A percentile compares a stretch with the other conserved stretches of the same genome.
These are phyloP conservation scores for Mionectes olivaceus DNA, from an alignment of 2,797 vertebrate genomes.

Conservation along the genomic window DNA sequence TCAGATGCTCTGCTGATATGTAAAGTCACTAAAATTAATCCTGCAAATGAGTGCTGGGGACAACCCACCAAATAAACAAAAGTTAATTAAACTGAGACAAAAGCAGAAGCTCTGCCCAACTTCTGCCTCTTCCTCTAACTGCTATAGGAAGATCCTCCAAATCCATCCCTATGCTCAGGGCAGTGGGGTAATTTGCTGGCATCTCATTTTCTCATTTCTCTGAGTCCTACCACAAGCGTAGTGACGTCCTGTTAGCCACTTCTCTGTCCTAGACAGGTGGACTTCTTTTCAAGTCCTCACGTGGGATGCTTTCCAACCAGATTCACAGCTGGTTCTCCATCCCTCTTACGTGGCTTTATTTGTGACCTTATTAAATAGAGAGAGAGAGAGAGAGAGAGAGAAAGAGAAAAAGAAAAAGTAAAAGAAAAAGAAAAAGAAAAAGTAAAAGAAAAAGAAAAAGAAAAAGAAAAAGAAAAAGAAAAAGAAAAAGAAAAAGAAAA, in stretches of 20 bases:
- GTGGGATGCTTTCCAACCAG: neutral
- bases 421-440: too few relatives aligned
- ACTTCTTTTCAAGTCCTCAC: neutral
- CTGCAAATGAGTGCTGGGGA: neutral
- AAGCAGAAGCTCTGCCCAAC: neutral
- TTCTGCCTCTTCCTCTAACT: neutral
- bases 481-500: too few relatives aligned
- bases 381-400: too few relatives aligned
- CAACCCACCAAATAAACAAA: neutral
- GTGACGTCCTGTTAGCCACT: neutral
- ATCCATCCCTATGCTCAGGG: neutral
- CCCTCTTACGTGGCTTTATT: neutral
- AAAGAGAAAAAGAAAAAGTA: too few relatives aligned
- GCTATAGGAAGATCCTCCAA: neutral
- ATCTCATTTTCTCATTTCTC: neutral
- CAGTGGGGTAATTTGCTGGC: neutral
- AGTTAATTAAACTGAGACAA: neutral
- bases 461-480: too few relatives aligned
- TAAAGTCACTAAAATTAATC: neutral
- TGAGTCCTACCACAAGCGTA: neutral
- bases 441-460: too few relatives aligned
- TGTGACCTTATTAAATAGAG: neutral
- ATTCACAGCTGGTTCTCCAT: neutral
- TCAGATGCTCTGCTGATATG: neutral
- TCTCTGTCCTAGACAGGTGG: neutral